phyloP scores from a whole-genome alignment of 2,797 vertebrate genomes.

The Manis pentadactyla region DNA sequence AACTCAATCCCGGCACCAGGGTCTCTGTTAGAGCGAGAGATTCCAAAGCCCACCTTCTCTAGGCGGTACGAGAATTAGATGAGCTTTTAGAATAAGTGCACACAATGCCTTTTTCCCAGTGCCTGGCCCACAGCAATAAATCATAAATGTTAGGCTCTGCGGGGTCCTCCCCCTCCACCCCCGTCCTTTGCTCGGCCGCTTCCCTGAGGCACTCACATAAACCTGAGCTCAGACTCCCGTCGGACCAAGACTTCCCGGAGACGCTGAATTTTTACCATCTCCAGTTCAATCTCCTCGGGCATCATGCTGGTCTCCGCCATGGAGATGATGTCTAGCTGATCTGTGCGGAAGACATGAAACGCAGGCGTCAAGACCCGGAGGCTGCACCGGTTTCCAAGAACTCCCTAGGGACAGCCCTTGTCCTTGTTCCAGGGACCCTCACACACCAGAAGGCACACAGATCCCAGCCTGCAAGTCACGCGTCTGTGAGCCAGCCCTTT shows the following conservation, averaged over 20 bases:
- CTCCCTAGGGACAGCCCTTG: not conserved
- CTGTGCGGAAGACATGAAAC: constrained; percentile 84
- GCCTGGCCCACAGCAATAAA: not conserved
- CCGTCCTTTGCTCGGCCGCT: constrained; percentile 27
- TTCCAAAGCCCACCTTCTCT: not conserved
- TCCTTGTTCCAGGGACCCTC: not conserved
- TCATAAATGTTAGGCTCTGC: not conserved
- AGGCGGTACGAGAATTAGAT: not conserved
- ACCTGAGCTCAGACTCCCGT: constrained; percentile 97
- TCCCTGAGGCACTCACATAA: constrained; percentile 93
- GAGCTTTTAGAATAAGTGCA: not conserved
- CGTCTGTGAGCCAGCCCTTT: accelerated
- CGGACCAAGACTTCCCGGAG: constrained; percentile 98
- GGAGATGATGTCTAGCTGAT: constrained; percentile 94
- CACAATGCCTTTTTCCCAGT: not conserved
- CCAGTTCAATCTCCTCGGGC: constrained; percentile 97
- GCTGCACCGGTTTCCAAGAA: not conserved
- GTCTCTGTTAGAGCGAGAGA: not conserved
- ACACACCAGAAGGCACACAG: accelerated
- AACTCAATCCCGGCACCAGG: not conserved
- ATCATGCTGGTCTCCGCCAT: constrained; percentile 98
- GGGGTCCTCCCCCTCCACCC: not conserved
- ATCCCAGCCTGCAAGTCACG: not conserved
- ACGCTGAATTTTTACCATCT: constrained; percentile 97
- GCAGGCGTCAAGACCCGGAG: not conserved